Conservation (phyloP, 1,140 invertebrate genomes). For the Scaptomyza montana region DNA sequence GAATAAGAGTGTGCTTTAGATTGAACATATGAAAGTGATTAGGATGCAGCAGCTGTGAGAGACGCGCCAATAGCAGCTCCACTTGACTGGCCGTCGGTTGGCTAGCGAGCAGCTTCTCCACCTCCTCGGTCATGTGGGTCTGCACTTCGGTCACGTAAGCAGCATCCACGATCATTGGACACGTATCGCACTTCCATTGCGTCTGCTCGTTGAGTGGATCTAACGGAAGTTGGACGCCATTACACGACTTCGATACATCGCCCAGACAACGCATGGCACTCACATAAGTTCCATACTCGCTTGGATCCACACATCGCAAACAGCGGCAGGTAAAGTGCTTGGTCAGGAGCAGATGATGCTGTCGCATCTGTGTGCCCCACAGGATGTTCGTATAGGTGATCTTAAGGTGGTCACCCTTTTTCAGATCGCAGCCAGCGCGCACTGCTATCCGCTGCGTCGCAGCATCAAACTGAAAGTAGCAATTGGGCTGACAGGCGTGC, state of each 20-base stretch:
- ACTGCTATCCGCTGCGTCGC: conserved; percentile 87
- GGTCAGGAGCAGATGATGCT: conserved; percentile 90
- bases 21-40: conserved; percentile 92
- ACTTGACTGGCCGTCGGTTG: conserved; percentile 86
- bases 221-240: conserved; percentile 87
- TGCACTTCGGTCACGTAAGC: conserved; percentile 85
- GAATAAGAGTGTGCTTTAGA: conserved; percentile 91
- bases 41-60: conserved; percentile 89
- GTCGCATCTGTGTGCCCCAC: conserved; percentile 91
- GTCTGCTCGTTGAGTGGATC: conserved; percentile 88
- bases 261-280: conserved; percentile 90
- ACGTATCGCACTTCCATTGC: conserved; percentile 90
- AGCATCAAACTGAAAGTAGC: conserved; percentile 87
- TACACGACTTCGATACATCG: conserved; percentile 84
- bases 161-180: conserved; percentile 86
- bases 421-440: conserved; percentile 87
- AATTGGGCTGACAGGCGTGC: conserved; percentile 90
- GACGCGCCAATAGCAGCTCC: conserved; percentile 87
- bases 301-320: conserved; percentile 89
- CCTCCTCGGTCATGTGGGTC: conserved; percentile 89
- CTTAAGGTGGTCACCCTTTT: conserved; percentile 89
- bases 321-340: conserved; percentile 93
- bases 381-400: conserved; percentile 94
- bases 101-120: conserved; percentile 87
- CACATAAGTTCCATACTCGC: conserved; percentile 90